phyloP scores from a whole-genome alignment of 2,888 invertebrate species.

The Acanthosoma haemorrhoidale region DNA sequence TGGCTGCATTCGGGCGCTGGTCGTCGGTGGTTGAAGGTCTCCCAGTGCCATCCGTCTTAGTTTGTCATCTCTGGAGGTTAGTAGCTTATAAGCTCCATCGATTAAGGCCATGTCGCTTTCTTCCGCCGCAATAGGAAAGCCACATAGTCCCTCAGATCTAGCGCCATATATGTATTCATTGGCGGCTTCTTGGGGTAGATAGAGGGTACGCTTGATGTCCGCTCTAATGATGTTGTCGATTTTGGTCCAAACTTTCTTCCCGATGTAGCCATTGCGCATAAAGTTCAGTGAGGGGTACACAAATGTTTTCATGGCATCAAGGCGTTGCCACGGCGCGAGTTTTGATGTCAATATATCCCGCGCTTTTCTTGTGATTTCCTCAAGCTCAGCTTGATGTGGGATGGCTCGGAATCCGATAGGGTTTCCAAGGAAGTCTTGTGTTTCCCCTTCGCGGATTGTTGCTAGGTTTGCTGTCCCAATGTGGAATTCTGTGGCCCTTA shows the following conservation, averaged over 20 bases:
- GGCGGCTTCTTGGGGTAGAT: too few relatives aligned
- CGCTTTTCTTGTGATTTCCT: background rate
- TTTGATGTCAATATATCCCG: too few relatives aligned
- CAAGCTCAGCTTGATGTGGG: background rate
- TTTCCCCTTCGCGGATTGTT: slow-evolving; percentile 4
- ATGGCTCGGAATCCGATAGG: slow-evolving; percentile 24
- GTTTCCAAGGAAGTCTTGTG: slow-evolving; percentile 10
- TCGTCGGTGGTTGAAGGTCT: background rate
- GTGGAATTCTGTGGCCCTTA: background rate
- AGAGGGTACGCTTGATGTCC: too few relatives aligned
- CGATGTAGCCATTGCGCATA: too few relatives aligned
- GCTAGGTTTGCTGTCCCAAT: background rate
- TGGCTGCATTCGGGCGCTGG: background rate
- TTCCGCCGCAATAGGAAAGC: too few relatives aligned
- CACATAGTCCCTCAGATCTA: slow-evolving; percentile 5
- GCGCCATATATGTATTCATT: slow-evolving; percentile 26
- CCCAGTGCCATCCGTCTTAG: background rate
- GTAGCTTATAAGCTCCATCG: slow-evolving; percentile 12
- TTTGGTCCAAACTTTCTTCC: too few relatives aligned
- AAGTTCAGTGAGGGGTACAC: too few relatives aligned
- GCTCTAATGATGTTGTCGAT: too few relatives aligned
- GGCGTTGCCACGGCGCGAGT: too few relatives aligned
- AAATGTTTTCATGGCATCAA: too few relatives aligned
- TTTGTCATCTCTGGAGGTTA: too few relatives aligned
- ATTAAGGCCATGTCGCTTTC: too few relatives aligned